These are phyloP conservation scores for Hirtodrosophila cameraria DNA, from an alignment of 2,888 invertebrate species.

Conservation along the genomic window DNA sequence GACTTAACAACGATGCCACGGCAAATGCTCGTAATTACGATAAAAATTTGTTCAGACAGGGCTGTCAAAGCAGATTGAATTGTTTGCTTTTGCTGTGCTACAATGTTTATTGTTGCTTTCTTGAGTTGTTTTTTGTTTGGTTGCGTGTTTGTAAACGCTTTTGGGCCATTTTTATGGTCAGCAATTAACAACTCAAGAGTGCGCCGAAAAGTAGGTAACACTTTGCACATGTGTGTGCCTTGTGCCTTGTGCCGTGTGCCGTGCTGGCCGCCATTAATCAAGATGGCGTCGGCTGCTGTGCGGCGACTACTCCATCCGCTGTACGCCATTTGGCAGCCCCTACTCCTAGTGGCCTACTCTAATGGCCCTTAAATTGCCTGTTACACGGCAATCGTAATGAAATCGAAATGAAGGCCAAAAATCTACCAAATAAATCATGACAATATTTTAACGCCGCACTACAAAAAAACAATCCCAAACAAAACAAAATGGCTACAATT, in stretches of 20 bases:
- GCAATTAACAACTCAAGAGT: constrained; percentile 68
- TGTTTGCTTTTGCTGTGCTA: constrained; percentile 32
- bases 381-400: constrained; percentile 69
- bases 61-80: constrained; percentile 60
- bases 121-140: constrained; percentile 8
- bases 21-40: constrained; percentile 39
- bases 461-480: too few relatives aligned
- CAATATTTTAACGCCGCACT: constrained; percentile 21
- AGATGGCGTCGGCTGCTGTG: constrained; percentile 46
- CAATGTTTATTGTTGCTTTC: constrained; percentile 6
- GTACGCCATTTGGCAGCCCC: not conserved
- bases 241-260: constrained; percentile 37
- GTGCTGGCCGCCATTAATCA: constrained; percentile 68
- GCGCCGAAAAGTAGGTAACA: constrained; percentile 60
- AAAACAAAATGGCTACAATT: constrained; percentile 20
- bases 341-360: not conserved
- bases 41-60: constrained; percentile 18
- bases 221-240: constrained; percentile 53
- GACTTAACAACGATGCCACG: not conserved
- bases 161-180: constrained; percentile 66
- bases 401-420: constrained; percentile 64
- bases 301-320: not conserved
- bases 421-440: constrained; percentile 61
- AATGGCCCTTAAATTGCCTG: constrained; percentile 55
- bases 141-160: constrained; percentile 63